Evolutionary conservation across 2,797 vertebrate genomes (phyloP), one percentile per base, ranked within the genome.

Genomic region (Tenualosa thibaudeaui): DNA sequence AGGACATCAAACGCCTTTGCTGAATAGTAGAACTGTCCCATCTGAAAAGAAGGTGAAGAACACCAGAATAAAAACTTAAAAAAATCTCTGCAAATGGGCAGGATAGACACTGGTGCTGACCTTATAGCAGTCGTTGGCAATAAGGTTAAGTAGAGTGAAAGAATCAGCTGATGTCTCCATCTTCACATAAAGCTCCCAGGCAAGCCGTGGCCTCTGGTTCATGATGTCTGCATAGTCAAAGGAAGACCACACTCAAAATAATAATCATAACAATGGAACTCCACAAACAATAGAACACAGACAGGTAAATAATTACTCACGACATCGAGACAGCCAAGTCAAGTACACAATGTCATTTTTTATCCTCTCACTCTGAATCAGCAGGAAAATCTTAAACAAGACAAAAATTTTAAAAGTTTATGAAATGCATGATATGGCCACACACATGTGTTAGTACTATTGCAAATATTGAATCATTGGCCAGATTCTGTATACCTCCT

Each of bases 101-200:
- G 40, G 17, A 22, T 5, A 78, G 15, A 19, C 6, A 43, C 37
- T 46, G 17, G 19, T 46, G 71, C 87, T 94, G 88, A 99, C 98
- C 96, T 98, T 99, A 92, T 99, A 99, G 93, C 98, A 99, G 91
- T 99, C 98, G 50, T 99, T 99, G 75, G 98, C 98, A 86, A 99
- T 97, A 89, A 99, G 95, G 91, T 99, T 97, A 90, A 99, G 92
- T 51, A 99, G 94, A 87, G 94, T 97, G 92, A 98, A 97, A 82
- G 98, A 98, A 83, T 99, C 97, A 0, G 96, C 96, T 40, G 98
- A 99, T 3, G 98, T 98, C 87, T 98, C 98, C 97, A 99, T 97
- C 93, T 98, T 98, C 89, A 97, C 93, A 90, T 99, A 99, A 24
- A 99, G 96, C 89, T 99, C 98, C 98, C 98, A 99, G 89, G 98